Percentiles rank a stretch among this genome's conserved stretches.
phyloP scores from a whole-genome alignment of 2,113 vertebrate genomes.

The Proteles cristata region DNA sequence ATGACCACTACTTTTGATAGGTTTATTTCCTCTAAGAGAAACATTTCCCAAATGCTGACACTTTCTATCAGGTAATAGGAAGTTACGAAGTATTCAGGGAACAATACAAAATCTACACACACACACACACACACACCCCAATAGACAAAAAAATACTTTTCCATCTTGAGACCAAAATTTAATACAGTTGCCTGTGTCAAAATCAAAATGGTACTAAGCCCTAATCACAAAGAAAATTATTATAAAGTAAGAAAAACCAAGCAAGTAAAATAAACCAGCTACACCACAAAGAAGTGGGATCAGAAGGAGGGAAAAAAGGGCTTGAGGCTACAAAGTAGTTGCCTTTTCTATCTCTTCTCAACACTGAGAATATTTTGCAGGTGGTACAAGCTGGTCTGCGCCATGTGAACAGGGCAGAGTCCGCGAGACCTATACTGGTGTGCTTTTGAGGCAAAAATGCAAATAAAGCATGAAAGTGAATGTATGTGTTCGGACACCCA shows the following conservation, averaged over 20 bases:
- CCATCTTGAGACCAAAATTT: background rate
- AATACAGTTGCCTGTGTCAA: background rate
- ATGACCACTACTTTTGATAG: background rate
- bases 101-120: background rate
- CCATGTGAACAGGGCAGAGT: background rate
- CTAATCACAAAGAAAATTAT: conserved; percentile 10
- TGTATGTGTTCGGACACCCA: background rate
- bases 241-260: conserved; percentile 24
- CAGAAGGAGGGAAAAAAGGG: background rate
- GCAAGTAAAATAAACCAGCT: conserved; percentile 37
- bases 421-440: background rate
- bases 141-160: background rate
- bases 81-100: background rate
- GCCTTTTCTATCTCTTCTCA: background rate
- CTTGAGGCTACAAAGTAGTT: background rate
- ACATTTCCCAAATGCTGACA: conserved; percentile 17
- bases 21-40: conserved; percentile 32
- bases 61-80: background rate
- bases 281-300: background rate
- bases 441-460: background rate
- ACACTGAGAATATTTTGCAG: background rate
- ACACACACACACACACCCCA: background rate
- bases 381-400: background rate
- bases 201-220: background rate
- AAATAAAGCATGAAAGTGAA: background rate